Evolutionary conservation across 2,113 vertebrate genomes (phyloP).

Genomic region (Myrmophylax atrothorax): DNA sequence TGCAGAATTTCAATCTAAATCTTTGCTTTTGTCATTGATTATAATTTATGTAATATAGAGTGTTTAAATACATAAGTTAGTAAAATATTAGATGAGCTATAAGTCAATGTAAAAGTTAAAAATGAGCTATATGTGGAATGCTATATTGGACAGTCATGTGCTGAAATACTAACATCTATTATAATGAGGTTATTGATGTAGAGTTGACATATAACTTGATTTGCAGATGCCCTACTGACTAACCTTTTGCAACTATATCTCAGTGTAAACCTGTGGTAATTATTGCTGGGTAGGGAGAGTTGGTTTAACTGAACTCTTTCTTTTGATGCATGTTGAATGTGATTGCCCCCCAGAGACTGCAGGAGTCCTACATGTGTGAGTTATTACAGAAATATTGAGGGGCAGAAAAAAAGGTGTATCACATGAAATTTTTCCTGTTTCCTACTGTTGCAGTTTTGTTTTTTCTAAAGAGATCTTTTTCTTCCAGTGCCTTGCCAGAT

Average conservation of each 20-base stretch:
- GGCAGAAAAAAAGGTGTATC: neutral
- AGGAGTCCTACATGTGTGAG: conserved; percentile 45
- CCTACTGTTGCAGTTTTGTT: conserved; percentile 1
- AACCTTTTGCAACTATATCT: conserved; percentile 72
- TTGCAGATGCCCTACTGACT: conserved; percentile 71
- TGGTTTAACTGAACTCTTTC: conserved; percentile 60
- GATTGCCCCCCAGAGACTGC: conserved; percentile 60
- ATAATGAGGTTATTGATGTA: conserved; percentile 76
- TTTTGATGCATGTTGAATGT: conserved; percentile 63
- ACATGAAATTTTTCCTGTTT: neutral
- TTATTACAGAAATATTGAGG: conserved; percentile 64
- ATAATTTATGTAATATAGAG: conserved; percentile 71
- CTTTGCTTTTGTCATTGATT: conserved; percentile 62
- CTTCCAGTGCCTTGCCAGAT: neutral
- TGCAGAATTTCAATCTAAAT: conserved; percentile 69
- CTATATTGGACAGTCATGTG: conserved; percentile 61
- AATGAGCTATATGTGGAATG: conserved; percentile 54
- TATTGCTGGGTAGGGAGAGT: conserved; percentile 61
- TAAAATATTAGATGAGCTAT: conserved; percentile 60
- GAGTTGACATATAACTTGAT: conserved; percentile 73
- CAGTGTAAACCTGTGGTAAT: conserved; percentile 72
- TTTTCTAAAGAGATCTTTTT: neutral
- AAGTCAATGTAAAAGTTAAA: conserved; percentile 66
- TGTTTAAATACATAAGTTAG: conserved; percentile 66
- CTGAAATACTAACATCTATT: conserved; percentile 72